Evolutionary conservation across 2,888 invertebrate species (phyloP).

Genomic region (Pachymerium ferrugineum): DNA sequence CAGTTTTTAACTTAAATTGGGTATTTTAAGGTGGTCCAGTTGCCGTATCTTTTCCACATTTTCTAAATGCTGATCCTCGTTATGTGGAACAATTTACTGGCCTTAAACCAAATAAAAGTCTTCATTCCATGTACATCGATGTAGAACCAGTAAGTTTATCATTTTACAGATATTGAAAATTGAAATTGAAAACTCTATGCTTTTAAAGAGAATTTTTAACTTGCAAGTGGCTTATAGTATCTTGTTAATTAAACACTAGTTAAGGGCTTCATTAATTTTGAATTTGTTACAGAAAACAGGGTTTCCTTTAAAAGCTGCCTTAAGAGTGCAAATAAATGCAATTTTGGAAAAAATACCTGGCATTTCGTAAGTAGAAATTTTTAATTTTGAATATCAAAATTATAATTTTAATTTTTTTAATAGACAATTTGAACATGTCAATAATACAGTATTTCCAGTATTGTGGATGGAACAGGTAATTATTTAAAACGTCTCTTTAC

Average conservation of each 20-base stretch:
- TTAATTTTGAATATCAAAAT: too few species aligned
- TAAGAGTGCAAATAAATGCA: conserved; percentile 3
- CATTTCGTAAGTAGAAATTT: conserved; percentile 8
- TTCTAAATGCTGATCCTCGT: conserved; percentile 30
- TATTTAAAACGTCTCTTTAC: too few species aligned
- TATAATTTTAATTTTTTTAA: too few species aligned
- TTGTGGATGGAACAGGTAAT: too few species aligned
- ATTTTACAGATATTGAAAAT: too few species aligned
- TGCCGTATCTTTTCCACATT: conserved; percentile 34
- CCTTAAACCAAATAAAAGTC: conserved; percentile 29
- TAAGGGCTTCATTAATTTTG: too few species aligned
- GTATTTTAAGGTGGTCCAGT: conserved; percentile 33
- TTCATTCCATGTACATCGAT: conserved; percentile 26
- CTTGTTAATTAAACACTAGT: too few species aligned
- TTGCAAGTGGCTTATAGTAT: neutral
- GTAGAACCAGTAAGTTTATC: conserved; percentile 35
- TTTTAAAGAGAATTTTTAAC: too few species aligned
- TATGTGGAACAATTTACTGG: conserved; percentile 29
- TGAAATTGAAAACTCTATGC: too few species aligned
- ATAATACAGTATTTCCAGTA: too few species aligned
- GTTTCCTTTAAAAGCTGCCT: neutral
- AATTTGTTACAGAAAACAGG: conserved; percentile 17
- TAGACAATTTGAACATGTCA: too few species aligned
- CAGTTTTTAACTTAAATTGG: neutral
- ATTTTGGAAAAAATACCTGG: conserved; percentile 9